Evolutionary conservation across 2,113 vertebrate species (phyloP).

Genomic region (Tetrao urogallus): DNA sequence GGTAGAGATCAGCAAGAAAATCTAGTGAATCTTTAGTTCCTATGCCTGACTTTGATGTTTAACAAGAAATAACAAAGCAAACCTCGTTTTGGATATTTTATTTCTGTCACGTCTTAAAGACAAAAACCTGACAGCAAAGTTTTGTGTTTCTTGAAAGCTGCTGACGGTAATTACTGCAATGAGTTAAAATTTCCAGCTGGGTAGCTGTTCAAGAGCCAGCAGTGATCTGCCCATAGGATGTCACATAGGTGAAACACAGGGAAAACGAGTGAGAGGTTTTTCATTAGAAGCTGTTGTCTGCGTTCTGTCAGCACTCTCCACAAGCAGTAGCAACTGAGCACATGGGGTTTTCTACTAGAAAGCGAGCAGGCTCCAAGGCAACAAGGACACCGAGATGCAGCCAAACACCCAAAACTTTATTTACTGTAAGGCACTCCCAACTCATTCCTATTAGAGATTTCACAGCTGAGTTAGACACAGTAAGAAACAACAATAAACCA

Average conservation of each 20-base stretch:
- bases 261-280: not conserved
- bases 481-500: not conserved
- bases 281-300: not conserved
- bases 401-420: not conserved
- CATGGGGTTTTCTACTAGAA: not conserved
- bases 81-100: not conserved
- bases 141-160: not conserved
- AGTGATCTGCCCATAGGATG: not conserved
- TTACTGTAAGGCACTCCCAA: not conserved
- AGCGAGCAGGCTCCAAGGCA: not conserved
- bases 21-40: not conserved
- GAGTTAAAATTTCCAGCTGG: not conserved
- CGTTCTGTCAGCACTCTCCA: not conserved
- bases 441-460: not conserved
- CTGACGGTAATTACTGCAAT: not conserved
- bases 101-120: not conserved
- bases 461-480: accelerated
- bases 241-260: not conserved
- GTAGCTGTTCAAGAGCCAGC: not conserved
- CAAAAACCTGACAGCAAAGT: not conserved
- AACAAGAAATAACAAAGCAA: not conserved
- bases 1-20: not conserved
- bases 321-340: not conserved
- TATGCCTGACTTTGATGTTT: not conserved
- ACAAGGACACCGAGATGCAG: not conserved